Conservation (phyloP, 2,113 vertebrate species). For the Spermophilus dauricus region DNA sequence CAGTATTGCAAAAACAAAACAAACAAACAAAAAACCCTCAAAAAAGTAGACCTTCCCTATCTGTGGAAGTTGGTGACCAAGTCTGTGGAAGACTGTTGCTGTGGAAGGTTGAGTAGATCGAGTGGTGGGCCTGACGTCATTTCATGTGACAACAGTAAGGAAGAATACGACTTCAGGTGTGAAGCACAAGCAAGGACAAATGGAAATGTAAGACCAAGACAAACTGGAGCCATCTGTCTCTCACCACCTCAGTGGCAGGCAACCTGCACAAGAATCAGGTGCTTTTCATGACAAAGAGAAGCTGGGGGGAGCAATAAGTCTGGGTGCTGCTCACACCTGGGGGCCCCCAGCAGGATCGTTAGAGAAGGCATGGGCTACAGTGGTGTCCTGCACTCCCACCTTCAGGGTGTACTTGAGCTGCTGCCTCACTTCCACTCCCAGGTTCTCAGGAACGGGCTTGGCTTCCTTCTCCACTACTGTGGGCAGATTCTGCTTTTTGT, state of each 20-base stretch:
- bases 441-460: background rate
- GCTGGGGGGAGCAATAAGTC: background rate
- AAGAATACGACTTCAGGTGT: background rate
- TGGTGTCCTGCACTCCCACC: background rate
- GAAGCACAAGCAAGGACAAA: background rate
- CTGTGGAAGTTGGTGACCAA: background rate
- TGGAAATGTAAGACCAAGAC: background rate
- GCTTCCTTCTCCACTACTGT: slow-evolving; percentile 22
- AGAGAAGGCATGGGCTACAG: background rate
- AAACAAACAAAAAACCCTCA: too few species aligned
- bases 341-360: background rate
- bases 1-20: too few species aligned
- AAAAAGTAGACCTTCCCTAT: background rate
- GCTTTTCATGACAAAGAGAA: background rate
- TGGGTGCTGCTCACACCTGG: background rate
- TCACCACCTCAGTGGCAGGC: background rate
- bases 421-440: background rate
- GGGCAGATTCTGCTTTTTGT: slow-evolving; percentile 54
- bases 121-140: background rate
- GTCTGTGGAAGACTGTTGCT: background rate
- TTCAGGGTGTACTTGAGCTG: background rate
- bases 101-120: background rate
- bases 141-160: background rate
- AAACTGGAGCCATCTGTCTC: background rate
- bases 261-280: background rate